Conservation (phyloP, 2,797 vertebrate species). For the Bovichtus diacanthus region DNA sequence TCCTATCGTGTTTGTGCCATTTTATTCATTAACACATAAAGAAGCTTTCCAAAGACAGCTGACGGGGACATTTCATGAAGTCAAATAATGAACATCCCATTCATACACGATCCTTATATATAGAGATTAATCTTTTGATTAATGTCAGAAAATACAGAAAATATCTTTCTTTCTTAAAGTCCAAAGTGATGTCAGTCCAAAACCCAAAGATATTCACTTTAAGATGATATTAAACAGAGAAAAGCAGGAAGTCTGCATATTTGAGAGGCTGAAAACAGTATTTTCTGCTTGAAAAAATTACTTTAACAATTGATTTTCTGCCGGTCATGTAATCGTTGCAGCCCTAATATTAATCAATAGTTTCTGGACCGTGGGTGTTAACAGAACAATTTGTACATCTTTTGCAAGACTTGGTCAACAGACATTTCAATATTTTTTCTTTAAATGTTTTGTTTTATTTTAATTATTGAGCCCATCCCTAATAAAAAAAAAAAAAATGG, state of each 20-base stretch:
- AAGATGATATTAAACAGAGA: no score
- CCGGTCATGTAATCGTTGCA: no score
- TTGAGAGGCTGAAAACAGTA: no score
- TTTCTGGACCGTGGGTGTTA: not conserved
- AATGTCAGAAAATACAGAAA: no score
- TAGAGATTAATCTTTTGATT: no score
- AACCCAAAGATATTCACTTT: no score
- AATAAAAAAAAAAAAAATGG: no score
- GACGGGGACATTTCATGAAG: not conserved
- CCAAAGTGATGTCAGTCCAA: no score
- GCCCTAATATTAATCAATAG: not conserved
- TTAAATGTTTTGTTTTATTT: not conserved
- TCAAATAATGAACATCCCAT: not conserved
- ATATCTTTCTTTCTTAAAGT: no score
- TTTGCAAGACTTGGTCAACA: not conserved
- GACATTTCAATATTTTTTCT: not conserved
- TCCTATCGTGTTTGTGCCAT: not conserved
- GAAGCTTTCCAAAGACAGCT: not conserved
- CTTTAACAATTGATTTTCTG: no score
- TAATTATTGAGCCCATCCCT: not conserved
- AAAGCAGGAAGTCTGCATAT: no score
- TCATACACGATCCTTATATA: not conserved
- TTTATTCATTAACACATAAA: constrained; percentile 5
- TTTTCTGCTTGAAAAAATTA: no score
- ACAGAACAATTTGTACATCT: not conserved